These are phyloP conservation scores for Eupithecia subumbrata DNA, from an alignment of 2,888 invertebrate species.

Conservation along the genomic window DNA sequence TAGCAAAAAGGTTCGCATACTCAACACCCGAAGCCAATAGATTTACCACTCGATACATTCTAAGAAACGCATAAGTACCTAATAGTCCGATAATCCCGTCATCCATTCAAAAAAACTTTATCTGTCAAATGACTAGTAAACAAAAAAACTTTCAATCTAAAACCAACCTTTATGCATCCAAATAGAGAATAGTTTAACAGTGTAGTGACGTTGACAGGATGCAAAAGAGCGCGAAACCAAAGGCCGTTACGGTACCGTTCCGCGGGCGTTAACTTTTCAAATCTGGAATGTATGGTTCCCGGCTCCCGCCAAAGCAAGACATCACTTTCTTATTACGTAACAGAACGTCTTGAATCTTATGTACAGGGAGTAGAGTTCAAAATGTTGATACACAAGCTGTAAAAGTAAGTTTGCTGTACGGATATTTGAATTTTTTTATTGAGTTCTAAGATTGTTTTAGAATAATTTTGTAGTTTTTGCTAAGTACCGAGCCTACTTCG, in stretches of 20 bases:
- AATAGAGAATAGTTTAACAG: slow-evolving; percentile 20
- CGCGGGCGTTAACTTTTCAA: slow-evolving; percentile 56
- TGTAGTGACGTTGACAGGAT: slow-evolving; percentile 35
- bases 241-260: slow-evolving; percentile 66
- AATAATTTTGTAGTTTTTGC: background rate
- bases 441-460: slow-evolving; percentile 14
- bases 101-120: slow-evolving; percentile 33
- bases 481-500: background rate
- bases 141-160: slow-evolving; percentile 31
- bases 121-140: slow-evolving; percentile 40
- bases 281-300: slow-evolving; percentile 47
- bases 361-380: background rate
- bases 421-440: slow-evolving; percentile 20
- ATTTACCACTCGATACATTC: slow-evolving; percentile 21
- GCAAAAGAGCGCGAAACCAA: slow-evolving; percentile 32
- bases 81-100: slow-evolving; percentile 48
- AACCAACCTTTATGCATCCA: slow-evolving; percentile 35
- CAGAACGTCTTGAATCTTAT: slow-evolving; percentile 15
- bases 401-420: slow-evolving; percentile 11
- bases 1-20: background rate
- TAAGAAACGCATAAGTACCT: slow-evolving; percentile 29
- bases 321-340: slow-evolving; percentile 15
- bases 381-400: background rate
- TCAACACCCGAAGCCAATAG: background rate
- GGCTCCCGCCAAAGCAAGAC: slow-evolving; percentile 37